Conservation (phyloP, 2,797 vertebrate species). For the Chaetodon trifasciatus region DNA sequence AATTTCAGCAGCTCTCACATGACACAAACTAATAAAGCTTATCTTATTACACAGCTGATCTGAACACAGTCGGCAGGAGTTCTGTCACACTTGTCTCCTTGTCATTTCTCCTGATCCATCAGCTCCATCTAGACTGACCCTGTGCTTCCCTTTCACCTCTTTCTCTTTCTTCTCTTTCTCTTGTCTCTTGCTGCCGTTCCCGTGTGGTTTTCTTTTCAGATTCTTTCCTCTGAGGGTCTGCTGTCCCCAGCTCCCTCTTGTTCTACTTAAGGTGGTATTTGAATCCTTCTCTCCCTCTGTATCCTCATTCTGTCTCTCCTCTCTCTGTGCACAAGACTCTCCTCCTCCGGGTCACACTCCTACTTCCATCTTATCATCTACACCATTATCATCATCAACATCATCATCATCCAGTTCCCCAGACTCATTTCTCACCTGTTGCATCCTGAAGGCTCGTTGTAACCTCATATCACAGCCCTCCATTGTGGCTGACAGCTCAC, state of each 20-base stretch:
- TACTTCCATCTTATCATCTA: conserved; percentile 25
- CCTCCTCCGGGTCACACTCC: conserved; percentile 22
- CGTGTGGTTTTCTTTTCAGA: conserved; percentile 36
- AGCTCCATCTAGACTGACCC: conserved; percentile 2
- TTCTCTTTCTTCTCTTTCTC: conserved; percentile 40
- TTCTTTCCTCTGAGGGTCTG: conserved; percentile 27
- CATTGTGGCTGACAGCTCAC: conserved; percentile 22
- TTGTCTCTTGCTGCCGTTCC: conserved; percentile 21
- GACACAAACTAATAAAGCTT: background rate
- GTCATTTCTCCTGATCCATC: background rate
- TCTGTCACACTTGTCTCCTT: background rate
- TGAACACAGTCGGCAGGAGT: background rate
- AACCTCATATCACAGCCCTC: conserved; percentile 44
- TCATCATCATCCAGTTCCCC: conserved; percentile 21
- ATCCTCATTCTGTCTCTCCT: background rate
- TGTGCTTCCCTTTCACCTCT: conserved; percentile 16
- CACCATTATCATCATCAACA: conserved; percentile 32
- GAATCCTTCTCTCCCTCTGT: conserved; percentile 10
- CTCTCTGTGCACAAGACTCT: background rate
- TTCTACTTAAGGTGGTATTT: conserved; percentile 41
- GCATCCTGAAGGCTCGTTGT: conserved; percentile 28
- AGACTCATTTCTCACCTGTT: conserved; percentile 36
- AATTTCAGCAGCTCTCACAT: conserved; percentile 13
- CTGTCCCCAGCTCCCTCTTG: conserved; percentile 1
- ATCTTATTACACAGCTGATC: background rate